Evolutionary conservation across 23 tunicate species (phyloP), one percentile per base, ranked within the genome.

Genomic region (Halocynthia roretzi): DNA sequence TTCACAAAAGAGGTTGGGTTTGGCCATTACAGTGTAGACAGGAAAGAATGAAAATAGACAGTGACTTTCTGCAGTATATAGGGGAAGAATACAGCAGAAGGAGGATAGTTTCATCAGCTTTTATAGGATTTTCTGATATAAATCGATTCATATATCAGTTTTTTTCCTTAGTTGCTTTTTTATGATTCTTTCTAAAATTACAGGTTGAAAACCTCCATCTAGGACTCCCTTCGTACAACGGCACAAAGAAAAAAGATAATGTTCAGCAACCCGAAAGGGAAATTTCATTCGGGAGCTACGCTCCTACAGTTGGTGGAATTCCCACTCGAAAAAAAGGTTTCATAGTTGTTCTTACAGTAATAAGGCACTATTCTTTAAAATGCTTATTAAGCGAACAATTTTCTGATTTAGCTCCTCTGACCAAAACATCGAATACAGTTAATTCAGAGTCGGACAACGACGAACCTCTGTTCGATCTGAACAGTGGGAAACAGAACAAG

Each of bases 201-300:
- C 52, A 85, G 90, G 84, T 85, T 31, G 96, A 89, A 61, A 89
- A 89, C 62, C 68, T 89, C 9, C 96, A 89, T 69, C 57, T 77
- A 22, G 96, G 96, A 17, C 20, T 89, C 5, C 96, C 96, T 7
- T 72, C 84, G 9, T 31, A 31, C 44, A 31, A 31, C 4, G 44
- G 44, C 44, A 48, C 78, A 8, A 66, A 73, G 12, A 23, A 52
- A 6, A 53, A 66, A 54, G 61, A 53, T 7, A 63, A 18, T 54
- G 57, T n/a, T 53, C 81, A 80, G 22, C 53, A 51, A 23, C 44
- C 58, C 71, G 96, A 89, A 61, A 83, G 83, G 14, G 96, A 89
- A 19, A 19, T 89, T 0, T 62, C 85, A 8, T 89, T 89, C 58
- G 96, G 96, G n/a, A 80, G 96, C 20, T 89, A 89, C 65, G 96